Evolutionary conservation across 2,888 invertebrate genomes (phyloP), one percentile per base, ranked within the genome.

Genomic region (Heliconius hortense): DNA sequence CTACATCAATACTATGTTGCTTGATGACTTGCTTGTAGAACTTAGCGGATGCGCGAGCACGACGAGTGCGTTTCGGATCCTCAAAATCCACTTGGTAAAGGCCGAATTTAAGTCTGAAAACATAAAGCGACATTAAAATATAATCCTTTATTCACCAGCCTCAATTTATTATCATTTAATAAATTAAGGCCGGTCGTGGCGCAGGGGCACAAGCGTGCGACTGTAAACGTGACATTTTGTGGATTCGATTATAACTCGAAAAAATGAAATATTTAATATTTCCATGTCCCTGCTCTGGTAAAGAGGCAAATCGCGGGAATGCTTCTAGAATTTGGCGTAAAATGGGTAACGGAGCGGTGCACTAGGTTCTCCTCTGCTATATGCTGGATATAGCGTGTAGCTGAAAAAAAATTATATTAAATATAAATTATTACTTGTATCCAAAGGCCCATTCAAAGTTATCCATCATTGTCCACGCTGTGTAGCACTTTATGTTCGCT

Each of bases 401-500:
- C 13, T 43, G 15, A 43, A 43, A 39, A 43, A 21, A 21, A 21
- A 72, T 53, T 63, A 24, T n/a, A 78, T 53, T 10, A 74, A 21
- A 31, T 72, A 73, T 48, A 79, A 77, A 24, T 77, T 79, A 94
- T 94, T 88, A 95, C 94, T 93, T 92, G 86, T 95, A 97, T 69
- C 97, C 97, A 73, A 92, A 91, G 39, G 88, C 86, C 97, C 97
- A 97, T 86, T 97, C 97, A 85, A 96, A 96, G 84, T 96, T 96
- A 84, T 97, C 97, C 94, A 97, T 95, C 62, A 97, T 86, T 72
- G 96, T 95, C 96, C 97, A 97, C 64, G 95, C 95, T 11, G 96
- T 95, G 85, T 96, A 97, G 0, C 96, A 96, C n/a, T 89, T 91
- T 4, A 96, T 89, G 80, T 95, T 95, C 66, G 94, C 94, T 1